Evolutionary conservation across 2,888 invertebrate species (phyloP), one percentile per base, ranked within the genome.

Genomic region (Sminthurides aquaticus): DNA sequence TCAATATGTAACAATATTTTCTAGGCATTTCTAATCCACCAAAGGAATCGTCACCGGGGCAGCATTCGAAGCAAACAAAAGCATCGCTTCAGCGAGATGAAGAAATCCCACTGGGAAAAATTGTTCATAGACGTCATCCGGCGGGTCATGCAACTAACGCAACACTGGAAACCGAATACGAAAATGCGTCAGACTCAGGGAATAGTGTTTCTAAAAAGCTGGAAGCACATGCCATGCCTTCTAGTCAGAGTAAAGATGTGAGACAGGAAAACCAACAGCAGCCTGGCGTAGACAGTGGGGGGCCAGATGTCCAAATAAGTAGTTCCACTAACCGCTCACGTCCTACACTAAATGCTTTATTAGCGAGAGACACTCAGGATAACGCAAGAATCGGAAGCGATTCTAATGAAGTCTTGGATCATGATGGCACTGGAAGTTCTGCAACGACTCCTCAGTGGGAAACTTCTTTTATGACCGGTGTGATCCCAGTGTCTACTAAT

Each of bases 61-160:
- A 57, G 52, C 25, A 11, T 25, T 29, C 49, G 25, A 55, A 28
- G 55, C 56, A 49, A n/a, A 25, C 67, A 29, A 71, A 68, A 52
- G 69, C 70, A 1, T 29, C 48, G 15, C 29, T 59, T 49, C 54
- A 64, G 1, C 56, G 55, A 20, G 71, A 72, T 24, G 71, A 72
- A 65, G 71, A 70, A 64, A 72, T 72, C 15, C 71, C 71, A n/a
- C n/a, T 72, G 20, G 71, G 70, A 5, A 70, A 64, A 28, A 69
- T 70, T 57, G 63, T 63, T 49, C 43, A 48, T 8, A 62, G 57
- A 48, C n/a, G 20, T 18, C 11, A 8, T 48, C n/a, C 22, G 2
- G 3, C 49, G 8, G n/a, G 54, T 22, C n/a, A n/a, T n/a, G n/a
- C n/a, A n/a, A n/a, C n/a, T n/a, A n/a, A n/a, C n/a, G n/a, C n/a